These are phyloP conservation scores for Selene dorsalis DNA, from an alignment of 2,797 vertebrate genomes.

Conservation along the genomic window DNA sequence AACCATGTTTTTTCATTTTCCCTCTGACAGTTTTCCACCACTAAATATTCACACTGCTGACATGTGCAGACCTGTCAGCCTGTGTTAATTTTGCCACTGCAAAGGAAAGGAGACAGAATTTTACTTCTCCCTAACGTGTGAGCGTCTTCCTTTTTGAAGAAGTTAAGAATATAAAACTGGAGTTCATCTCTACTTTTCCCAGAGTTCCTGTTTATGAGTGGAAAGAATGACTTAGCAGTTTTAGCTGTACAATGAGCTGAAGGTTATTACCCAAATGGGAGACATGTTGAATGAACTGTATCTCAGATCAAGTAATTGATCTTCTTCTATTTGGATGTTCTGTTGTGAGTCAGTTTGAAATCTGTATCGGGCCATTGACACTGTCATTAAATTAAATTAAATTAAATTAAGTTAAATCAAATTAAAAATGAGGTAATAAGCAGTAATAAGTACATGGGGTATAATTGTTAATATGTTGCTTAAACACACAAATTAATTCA, in stretches of 20 bases:
- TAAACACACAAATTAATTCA: conserved; percentile 38
- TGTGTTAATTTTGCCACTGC: conserved; percentile 12
- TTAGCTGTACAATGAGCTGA: conserved; percentile 21
- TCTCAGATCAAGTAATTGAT: conserved; percentile 20
- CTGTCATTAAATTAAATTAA: conserved; percentile 9
- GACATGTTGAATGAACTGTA: conserved; percentile 19
- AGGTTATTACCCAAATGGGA: conserved; percentile 4
- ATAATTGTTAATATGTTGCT: conserved; percentile 31
- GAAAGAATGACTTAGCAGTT: conserved; percentile 26
- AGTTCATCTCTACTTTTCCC: neutral
- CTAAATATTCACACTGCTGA: conserved; percentile 32
- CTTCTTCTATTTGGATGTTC: conserved; percentile 6
- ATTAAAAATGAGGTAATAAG: conserved; percentile 23
- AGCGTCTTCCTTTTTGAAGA: conserved; percentile 26
- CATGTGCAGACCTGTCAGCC: conserved; percentile 9
- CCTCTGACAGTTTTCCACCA: conserved; percentile 2
- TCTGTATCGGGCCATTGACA: conserved; percentile 11
- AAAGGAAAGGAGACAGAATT: conserved; percentile 4
- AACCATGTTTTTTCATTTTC: neutral
- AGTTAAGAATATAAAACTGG: neutral
- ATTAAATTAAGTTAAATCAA: conserved; percentile 22
- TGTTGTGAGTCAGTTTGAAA: conserved; percentile 22
- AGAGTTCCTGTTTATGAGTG: conserved; percentile 17
- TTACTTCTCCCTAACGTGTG: neutral
- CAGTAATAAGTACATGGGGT: neutral